These are phyloP conservation scores for Aproaerema taeniolella DNA, from an alignment of 2,888 invertebrate genomes.

Conservation along the genomic window DNA sequence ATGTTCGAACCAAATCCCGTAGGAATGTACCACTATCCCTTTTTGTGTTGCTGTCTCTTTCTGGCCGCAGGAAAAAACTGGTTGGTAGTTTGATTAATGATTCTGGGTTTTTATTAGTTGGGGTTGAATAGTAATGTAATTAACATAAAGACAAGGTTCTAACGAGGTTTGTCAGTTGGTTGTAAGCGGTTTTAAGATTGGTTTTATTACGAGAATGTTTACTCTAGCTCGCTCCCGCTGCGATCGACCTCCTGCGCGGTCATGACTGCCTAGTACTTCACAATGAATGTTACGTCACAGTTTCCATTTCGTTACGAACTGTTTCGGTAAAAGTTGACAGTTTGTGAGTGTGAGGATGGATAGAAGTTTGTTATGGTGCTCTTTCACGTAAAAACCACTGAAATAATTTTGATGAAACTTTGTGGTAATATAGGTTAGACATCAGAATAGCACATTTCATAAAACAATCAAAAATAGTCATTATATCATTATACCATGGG, in stretches of 20 bases:
- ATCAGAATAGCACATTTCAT: too few relatives aligned
- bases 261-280: slow-evolving; percentile 17
- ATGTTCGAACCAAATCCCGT: slow-evolving; percentile 18
- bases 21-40: slow-evolving; percentile 22
- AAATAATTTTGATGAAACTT: too few relatives aligned
- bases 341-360: too few relatives aligned
- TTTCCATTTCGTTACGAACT: slow-evolving; percentile 13
- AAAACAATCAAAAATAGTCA: too few relatives aligned
- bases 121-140: slow-evolving; percentile 23
- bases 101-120: slow-evolving; percentile 17
- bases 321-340: too few relatives aligned
- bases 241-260: neutral
- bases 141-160: slow-evolving; percentile 19
- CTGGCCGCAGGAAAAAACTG: slow-evolving; percentile 15
- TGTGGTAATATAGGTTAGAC: too few relatives aligned
- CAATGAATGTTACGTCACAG: slow-evolving; percentile 17
- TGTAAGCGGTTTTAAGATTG: slow-evolving; percentile 8
- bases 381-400: too few relatives aligned
- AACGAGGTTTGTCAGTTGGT: too few relatives aligned
- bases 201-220: slow-evolving; percentile 13
- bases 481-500: too few relatives aligned
- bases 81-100: slow-evolving; percentile 25
- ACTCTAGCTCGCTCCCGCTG: slow-evolving; percentile 9
- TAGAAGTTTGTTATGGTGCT: too few relatives aligned
- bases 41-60: slow-evolving; percentile 14